Percentiles rank a stretch among this genome's conserved stretches.
phyloP scores from a whole-genome alignment of 2,888 invertebrate genomes.

The Biston stratarius region DNA sequence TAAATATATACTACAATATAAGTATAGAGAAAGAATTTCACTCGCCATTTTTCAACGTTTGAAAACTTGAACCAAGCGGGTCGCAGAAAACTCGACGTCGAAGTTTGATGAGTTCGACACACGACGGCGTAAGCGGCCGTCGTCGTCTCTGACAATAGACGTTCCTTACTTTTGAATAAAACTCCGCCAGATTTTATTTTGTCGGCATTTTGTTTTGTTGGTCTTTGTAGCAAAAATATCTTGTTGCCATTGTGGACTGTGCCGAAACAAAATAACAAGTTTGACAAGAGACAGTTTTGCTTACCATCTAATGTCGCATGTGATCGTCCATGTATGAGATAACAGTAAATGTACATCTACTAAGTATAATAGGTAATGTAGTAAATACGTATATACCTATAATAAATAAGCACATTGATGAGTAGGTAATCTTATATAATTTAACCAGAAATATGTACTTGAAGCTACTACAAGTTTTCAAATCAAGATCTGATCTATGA shows the following conservation, averaged over 20 bases:
- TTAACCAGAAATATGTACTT: too few species aligned
- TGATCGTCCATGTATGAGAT: too few species aligned
- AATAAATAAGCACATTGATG: too few species aligned
- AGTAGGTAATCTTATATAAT: too few species aligned
- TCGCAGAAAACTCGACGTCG: conserved; percentile 51
- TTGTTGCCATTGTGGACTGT: conserved; percentile 45
- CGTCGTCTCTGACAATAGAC: conserved; percentile 62
- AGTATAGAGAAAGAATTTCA: conserved; percentile 51
- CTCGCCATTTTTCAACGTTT: conserved; percentile 59
- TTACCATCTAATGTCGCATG: background rate
- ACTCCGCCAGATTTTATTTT: conserved; percentile 59
- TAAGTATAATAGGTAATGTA: too few species aligned
- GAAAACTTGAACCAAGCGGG: conserved; percentile 55
- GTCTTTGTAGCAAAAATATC: conserved; percentile 39
- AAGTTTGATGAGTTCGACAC: conserved; percentile 79
- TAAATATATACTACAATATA: background rate
- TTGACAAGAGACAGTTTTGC: conserved; percentile 19
- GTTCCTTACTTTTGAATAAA: conserved; percentile 62
- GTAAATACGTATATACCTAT: too few species aligned
- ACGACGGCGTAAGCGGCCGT: conserved; percentile 62
- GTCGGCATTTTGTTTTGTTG: conserved; percentile 53
- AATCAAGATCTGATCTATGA: too few species aligned
- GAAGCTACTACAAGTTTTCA: too few species aligned
- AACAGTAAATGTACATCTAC: too few species aligned
- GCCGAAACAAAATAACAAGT: conserved; percentile 42